phyloP scores from a whole-genome alignment of 2,888 invertebrate genomes.

The Eristalis arbustorum region DNA sequence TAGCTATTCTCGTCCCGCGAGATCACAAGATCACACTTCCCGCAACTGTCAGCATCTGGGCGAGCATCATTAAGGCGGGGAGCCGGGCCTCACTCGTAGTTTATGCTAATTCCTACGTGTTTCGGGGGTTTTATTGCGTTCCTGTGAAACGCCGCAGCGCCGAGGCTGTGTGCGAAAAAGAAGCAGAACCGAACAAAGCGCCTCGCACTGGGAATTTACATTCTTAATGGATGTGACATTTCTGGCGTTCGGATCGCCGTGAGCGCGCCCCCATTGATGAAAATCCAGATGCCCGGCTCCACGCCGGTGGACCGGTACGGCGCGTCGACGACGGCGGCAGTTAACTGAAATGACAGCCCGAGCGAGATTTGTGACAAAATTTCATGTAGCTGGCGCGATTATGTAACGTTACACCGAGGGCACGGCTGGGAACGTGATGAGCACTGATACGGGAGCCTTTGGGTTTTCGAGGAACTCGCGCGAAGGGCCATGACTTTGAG shows the following conservation, averaged over 20 bases:
- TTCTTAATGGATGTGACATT: constrained; percentile 56
- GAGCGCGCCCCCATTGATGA: constrained; percentile 18
- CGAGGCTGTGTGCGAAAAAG: constrained; percentile 4
- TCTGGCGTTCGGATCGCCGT: not conserved
- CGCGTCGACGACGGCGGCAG: not conserved
- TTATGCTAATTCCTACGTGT: constrained; percentile 64
- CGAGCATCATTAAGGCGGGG: constrained; percentile 27
- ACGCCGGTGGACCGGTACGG: not conserved
- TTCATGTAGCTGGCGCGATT: not conserved
- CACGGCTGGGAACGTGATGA: not conserved
- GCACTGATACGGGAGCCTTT: not conserved
- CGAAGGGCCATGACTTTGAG: not conserved
- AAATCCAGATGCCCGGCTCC: not conserved
- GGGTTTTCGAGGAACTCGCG: not conserved
- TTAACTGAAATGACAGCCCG: not conserved
- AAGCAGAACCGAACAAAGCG: constrained; percentile 4
- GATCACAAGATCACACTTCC: constrained; percentile 23
- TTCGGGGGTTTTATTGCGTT: constrained; percentile 42
- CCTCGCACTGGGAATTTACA: constrained; percentile 28
- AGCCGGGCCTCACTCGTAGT: constrained; percentile 38
- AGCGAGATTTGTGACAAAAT: not conserved
- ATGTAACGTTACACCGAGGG: not conserved
- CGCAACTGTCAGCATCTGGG: constrained; percentile 4
- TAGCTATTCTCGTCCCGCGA: constrained; percentile 1
- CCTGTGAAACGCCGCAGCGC: constrained; percentile 45